These are phyloP conservation scores for Megaleporinus macrocephalus DNA, from an alignment of 2,113 vertebrate genomes.

Conservation along the genomic window DNA sequence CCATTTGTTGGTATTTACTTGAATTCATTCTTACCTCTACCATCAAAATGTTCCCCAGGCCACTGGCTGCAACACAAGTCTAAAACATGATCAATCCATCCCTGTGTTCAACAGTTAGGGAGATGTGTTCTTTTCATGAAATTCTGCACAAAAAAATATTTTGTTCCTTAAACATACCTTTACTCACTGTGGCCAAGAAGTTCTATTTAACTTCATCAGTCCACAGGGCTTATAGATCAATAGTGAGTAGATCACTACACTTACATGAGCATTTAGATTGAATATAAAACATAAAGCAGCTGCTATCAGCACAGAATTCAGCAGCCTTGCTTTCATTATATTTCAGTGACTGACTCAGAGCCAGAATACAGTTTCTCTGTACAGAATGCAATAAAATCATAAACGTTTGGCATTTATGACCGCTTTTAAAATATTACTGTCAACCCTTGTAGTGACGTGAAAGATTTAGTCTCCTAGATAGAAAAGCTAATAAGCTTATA, in stretches of 20 bases:
- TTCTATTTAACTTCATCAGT: too few relatives aligned
- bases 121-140: too few relatives aligned
- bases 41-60: too few relatives aligned
- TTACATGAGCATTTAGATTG: background rate
- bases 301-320: background rate
- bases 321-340: background rate
- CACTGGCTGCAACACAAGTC: too few relatives aligned
- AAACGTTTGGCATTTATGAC: background rate
- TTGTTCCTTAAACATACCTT: too few relatives aligned
- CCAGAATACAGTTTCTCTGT: background rate
- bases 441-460: background rate
- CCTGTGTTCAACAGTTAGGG: too few relatives aligned
- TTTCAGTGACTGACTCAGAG: background rate
- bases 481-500: slow-evolving; percentile 8
- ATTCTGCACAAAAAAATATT: too few relatives aligned
- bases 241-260: background rate
- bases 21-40: too few relatives aligned
- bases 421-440: slow-evolving; percentile 1
- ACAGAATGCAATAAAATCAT: background rate
- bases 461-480: background rate
- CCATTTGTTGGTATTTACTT: too few relatives aligned
- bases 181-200: too few relatives aligned
- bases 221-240: too few relatives aligned
- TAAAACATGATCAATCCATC: too few relatives aligned
- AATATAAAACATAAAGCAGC: background rate